phyloP scores from a whole-genome alignment of 1,140 invertebrate genomes.

The Contarinia nasturtii region DNA sequence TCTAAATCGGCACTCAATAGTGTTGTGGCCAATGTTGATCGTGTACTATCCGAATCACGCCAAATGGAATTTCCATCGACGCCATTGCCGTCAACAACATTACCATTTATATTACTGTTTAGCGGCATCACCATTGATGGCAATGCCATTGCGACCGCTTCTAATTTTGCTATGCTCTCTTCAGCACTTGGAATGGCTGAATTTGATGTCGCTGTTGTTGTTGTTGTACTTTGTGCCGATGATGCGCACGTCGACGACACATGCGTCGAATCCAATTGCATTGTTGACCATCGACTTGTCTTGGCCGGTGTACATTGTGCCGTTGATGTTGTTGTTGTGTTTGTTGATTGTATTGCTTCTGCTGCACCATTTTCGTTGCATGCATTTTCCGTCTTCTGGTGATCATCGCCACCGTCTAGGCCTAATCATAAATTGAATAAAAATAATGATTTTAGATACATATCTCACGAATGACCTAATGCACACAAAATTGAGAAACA shows the following conservation, averaged over 20 bases:
- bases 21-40: constrained; percentile 27
- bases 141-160: constrained; percentile 17
- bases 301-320: constrained; percentile 26
- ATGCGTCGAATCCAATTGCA: background rate
- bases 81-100: constrained; percentile 25
- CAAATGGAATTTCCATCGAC: constrained; percentile 30
- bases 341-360: constrained; percentile 12
- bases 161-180: constrained; percentile 29
- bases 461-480: too few relatives aligned
- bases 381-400: too few relatives aligned
- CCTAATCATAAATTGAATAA: too few relatives aligned
- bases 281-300: constrained; percentile 25
- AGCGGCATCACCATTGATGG: constrained; percentile 12
- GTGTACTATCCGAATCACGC: constrained; percentile 25
- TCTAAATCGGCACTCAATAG: constrained; percentile 26
- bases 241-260: background rate
- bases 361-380: constrained; percentile 10
- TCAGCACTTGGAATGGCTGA: constrained; percentile 12
- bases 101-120: constrained; percentile 21
- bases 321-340: too few relatives aligned
- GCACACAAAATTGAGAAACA: constrained; percentile 20
- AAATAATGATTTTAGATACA: too few relatives aligned
- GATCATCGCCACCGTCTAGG: too few relatives aligned
- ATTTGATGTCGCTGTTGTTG: background rate
- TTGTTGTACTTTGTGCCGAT: background rate